A percentile compares a stretch with the other conserved stretches of the same genome.
Evolutionary conservation across 2,888 invertebrate species (phyloP).

Genomic region (Trichogramma dendrolimi): DNA sequence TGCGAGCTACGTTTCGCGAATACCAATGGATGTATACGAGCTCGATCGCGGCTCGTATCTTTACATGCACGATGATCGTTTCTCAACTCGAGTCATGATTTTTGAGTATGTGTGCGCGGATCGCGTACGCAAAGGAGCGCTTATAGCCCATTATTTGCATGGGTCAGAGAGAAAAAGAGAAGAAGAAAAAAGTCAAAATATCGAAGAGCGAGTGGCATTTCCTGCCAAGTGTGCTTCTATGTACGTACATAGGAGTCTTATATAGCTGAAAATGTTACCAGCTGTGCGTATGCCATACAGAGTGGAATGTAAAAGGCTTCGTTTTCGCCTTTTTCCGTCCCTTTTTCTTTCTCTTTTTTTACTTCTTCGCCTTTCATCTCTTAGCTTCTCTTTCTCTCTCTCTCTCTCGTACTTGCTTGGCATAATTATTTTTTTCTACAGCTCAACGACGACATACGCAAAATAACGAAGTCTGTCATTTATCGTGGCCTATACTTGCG

Average conservation of each 20-base stretch:
- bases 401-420: too few species aligned
- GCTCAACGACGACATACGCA: too few species aligned
- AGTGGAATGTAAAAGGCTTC: conserved; percentile 4
- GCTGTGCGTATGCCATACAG: conserved; percentile 3
- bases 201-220: conserved; percentile 6
- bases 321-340: not conserved
- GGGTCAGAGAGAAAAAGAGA: not conserved
- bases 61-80: too few species aligned
- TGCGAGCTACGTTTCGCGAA: too few species aligned
- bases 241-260: not conserved
- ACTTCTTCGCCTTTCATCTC: not conserved
- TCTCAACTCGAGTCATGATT: too few species aligned
- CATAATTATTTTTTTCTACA: too few species aligned
- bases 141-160: not conserved
- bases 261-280: conserved; percentile 11
- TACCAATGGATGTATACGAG: too few species aligned
- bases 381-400: not conserved
- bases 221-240: conserved; percentile 5
- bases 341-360: conserved; percentile 4
- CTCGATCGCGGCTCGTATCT: too few species aligned
- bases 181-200: not conserved
- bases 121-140: not conserved
- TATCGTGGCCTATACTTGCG: too few species aligned
- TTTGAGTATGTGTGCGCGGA: too few species aligned
- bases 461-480: too few species aligned